Evolutionary conservation across 2,797 vertebrate genomes (phyloP), one percentile per base, ranked within the genome.

Genomic region (Paramormyrops hopkinsi): DNA sequence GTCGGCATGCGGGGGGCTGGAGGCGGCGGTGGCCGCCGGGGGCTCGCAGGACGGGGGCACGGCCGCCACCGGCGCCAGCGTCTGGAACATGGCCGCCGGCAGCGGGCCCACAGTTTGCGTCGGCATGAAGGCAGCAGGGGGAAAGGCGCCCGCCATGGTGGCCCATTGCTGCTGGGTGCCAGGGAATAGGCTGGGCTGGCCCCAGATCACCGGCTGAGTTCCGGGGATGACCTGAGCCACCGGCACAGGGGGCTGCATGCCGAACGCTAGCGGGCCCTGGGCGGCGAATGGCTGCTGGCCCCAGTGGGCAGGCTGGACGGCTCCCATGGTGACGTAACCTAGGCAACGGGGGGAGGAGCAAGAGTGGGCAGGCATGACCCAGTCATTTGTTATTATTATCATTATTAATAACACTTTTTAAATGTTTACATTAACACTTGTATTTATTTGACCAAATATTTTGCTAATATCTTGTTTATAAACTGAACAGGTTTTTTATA

Each of bases 321-420:
- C 97, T 95, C 98, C 98, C 98, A 99, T 99, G 25, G 98, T 98
- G 95, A 99, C 98, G 91, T 99, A 99, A 98, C 98, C 98, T 99
- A 93, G 1, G 88, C 56, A 14, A 51, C n/a, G 19, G 5, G 29
- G 50, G 22, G 0, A 29, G 1, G 84, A 56, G 90, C 19, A n/a
- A 1, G 37, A n/a, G 19, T 8, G 37, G 33, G 14, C 5, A 19
- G 14, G 59, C 22, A 9, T 25, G 59, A 3, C 12, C 65, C 65
- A 33, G 12, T 14, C 65, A 33, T 33, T 69, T 33, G 12, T 69
- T 14, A 33, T 69, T 2, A 69, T 69, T 12, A 69, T 69, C 29
- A 69, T 69, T 37, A 33, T 33, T 69, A 69, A 69, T 33, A 33
- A 69, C 25, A 69, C 1, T 33, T 69, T 69, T 33, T 69, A 33